Conservation (phyloP, 2,113 vertebrate genomes). For the Oreocharis arfaki region DNA sequence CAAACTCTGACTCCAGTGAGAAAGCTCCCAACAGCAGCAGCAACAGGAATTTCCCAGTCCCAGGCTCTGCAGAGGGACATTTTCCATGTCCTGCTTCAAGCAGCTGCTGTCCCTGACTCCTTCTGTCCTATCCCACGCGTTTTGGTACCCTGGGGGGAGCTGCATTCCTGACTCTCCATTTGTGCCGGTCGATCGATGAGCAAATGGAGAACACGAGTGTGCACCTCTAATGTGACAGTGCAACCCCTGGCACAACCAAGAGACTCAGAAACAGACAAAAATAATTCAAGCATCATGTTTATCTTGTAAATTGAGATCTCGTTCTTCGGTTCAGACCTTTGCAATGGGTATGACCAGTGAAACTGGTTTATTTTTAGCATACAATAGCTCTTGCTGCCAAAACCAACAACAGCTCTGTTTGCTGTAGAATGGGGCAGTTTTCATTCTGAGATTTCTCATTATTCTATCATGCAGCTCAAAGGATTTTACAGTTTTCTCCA, state of each 20-base stretch:
- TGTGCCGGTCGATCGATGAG: not conserved
- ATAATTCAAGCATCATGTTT: not conserved
- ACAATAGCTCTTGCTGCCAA: not conserved
- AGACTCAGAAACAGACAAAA: not conserved
- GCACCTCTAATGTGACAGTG: not conserved
- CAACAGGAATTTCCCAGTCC: not conserved
- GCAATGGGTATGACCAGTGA: not conserved
- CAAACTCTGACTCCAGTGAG: not conserved
- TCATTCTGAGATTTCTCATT: not conserved
- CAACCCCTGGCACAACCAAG: not conserved
- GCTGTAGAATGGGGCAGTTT: not conserved
- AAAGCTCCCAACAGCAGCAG: not conserved
- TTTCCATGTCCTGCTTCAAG: not conserved
- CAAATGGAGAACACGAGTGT: not conserved
- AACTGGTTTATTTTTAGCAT: not conserved
- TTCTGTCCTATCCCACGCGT: not conserved
- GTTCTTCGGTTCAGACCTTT: not conserved
- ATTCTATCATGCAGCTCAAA: not conserved
- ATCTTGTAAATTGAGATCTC: not conserved
- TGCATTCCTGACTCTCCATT: not conserved
- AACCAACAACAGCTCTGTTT: not conserved
- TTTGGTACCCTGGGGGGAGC: not conserved
- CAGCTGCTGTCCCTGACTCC: not conserved
- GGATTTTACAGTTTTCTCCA: not conserved
- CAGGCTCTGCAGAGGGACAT: not conserved